phyloP scores from a whole-genome alignment of 2,888 invertebrate genomes.

The Philhelius pedissequus region DNA sequence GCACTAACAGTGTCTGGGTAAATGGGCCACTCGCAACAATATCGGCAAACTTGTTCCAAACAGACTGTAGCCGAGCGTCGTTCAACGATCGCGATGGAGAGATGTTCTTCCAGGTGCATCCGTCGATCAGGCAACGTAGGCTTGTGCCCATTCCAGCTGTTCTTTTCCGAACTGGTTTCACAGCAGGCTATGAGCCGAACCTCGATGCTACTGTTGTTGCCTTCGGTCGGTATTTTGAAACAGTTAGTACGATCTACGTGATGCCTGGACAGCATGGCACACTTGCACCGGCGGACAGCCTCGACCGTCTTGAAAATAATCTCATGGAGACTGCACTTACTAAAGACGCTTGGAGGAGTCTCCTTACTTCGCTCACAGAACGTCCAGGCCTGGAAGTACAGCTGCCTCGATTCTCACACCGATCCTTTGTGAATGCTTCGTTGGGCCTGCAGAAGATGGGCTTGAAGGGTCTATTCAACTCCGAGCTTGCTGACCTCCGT shows the following conservation, averaged over 20 bases:
- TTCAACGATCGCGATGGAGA: slow-evolving; percentile 90
- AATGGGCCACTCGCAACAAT: slow-evolving; percentile 89
- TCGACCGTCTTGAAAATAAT: slow-evolving; percentile 86
- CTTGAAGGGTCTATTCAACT: slow-evolving; percentile 87
- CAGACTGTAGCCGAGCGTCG: slow-evolving; percentile 87
- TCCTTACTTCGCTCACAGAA: slow-evolving; percentile 87
- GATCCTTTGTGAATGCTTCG: slow-evolving; percentile 90
- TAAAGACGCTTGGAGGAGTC: slow-evolving; percentile 86
- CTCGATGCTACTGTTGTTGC: slow-evolving; percentile 91
- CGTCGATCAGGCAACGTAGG: slow-evolving; percentile 87
- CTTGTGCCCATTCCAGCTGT: slow-evolving; percentile 91
- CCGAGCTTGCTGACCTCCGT: slow-evolving; percentile 88
- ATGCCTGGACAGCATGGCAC: slow-evolving; percentile 93
- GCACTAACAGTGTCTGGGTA: slow-evolving; percentile 85
- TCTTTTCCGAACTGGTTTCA: slow-evolving; percentile 86
- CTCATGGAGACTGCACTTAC: slow-evolving; percentile 84
- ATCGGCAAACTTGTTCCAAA: slow-evolving; percentile 90
- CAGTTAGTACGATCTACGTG: slow-evolving; percentile 88
- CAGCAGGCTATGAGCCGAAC: slow-evolving; percentile 91
- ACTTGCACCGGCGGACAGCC: slow-evolving; percentile 87
- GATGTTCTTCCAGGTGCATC: slow-evolving; percentile 91
- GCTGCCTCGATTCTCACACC: slow-evolving; percentile 90
- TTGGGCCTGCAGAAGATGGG: slow-evolving; percentile 89
- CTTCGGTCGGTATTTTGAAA: slow-evolving; percentile 85
- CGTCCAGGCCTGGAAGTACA: slow-evolving; percentile 89